These are phyloP conservation scores for Reticulitermes speratus DNA, from an alignment of 1,140 invertebrate species.

Conservation along the genomic window DNA sequence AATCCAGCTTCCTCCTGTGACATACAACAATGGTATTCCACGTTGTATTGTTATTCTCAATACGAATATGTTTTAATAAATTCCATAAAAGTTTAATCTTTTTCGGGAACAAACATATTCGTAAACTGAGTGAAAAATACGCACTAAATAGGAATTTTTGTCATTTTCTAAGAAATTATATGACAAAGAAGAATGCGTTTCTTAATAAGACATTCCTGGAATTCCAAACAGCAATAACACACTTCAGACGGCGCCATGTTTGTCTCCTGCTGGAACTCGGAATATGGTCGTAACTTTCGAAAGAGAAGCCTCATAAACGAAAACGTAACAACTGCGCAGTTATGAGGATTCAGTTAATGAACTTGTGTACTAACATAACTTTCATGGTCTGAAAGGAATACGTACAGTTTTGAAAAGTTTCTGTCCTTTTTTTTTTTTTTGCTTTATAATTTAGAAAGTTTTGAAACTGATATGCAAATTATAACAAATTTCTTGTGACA, in stretches of 20 bases:
- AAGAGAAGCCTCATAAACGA: neutral
- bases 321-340: neutral
- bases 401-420: neutral
- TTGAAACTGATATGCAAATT: too few relatives aligned
- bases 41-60: neutral
- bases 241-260: neutral
- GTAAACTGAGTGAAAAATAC: conserved; percentile 6
- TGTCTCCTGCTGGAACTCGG: conserved; percentile 6
- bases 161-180: neutral
- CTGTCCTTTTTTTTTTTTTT: neutral
- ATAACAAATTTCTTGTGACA: too few relatives aligned
- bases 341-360: neutral
- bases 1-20: neutral
- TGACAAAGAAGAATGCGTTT: neutral
- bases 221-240: conserved; percentile 1
- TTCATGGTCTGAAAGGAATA: neutral
- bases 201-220: conserved; percentile 12
- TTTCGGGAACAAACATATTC: neutral
- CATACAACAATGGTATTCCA: neutral
- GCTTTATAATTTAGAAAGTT: neutral
- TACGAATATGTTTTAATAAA: conserved; percentile 3
- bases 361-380: neutral
- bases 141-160: conserved; percentile 17
- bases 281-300: neutral
- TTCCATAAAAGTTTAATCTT: neutral